Conservation (phyloP, 2,888 invertebrate species). For the Schizaphis graminum region DNA sequence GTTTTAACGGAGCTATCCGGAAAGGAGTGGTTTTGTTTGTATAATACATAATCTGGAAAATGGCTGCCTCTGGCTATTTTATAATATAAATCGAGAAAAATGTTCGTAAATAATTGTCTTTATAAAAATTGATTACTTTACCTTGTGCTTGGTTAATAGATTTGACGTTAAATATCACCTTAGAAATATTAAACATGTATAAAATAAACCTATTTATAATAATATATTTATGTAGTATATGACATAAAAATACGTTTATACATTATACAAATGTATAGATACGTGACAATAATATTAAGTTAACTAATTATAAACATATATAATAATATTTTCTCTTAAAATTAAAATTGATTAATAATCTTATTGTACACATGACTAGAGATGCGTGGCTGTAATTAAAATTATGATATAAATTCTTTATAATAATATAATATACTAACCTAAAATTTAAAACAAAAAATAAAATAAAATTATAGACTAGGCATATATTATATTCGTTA, state of each 20-base stretch:
- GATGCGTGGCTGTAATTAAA: slow-evolving; percentile 62
- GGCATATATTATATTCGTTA: slow-evolving; percentile 37
- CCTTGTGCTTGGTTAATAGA: slow-evolving; percentile 64
- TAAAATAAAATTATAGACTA: slow-evolving; percentile 63
- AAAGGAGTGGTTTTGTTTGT: slow-evolving; percentile 52
- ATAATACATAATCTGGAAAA: slow-evolving; percentile 48
- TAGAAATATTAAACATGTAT: slow-evolving; percentile 64
- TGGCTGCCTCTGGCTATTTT: slow-evolving; percentile 50
- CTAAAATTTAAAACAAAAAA: slow-evolving; percentile 61
- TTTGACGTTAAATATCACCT: slow-evolving; percentile 63
- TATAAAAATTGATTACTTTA: slow-evolving; percentile 63
- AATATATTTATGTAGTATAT: slow-evolving; percentile 42
- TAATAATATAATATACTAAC: slow-evolving; percentile 49
- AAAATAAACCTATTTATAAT: slow-evolving; percentile 63
- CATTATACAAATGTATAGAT: slow-evolving; percentile 51
- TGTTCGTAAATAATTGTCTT: slow-evolving; percentile 54
- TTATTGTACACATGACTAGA: slow-evolving; percentile 66
- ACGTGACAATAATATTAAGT: slow-evolving; percentile 57
- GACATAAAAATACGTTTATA: slow-evolving; percentile 24
- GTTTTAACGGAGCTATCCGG: slow-evolving; percentile 51
- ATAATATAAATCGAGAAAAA: slow-evolving; percentile 55
- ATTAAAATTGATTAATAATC: slow-evolving; percentile 64
- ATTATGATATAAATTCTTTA: slow-evolving; percentile 66
- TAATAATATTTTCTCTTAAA: slow-evolving; percentile 59
- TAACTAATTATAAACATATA: slow-evolving; percentile 56